Conservation (phyloP, 2,113 vertebrate species). For the Circaetus gallicus region DNA sequence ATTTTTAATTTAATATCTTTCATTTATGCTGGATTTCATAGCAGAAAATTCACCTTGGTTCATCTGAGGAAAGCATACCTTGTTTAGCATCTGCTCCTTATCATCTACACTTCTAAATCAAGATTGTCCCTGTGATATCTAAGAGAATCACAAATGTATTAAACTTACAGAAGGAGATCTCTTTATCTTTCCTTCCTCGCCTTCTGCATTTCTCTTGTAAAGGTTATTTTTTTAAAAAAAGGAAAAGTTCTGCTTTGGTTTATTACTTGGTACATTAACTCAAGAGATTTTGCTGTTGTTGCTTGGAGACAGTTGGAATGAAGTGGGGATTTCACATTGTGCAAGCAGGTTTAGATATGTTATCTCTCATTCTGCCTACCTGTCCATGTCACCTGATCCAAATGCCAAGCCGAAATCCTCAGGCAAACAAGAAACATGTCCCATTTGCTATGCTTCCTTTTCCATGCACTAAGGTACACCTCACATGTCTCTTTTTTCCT, state of each 20-base stretch:
- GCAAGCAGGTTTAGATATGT: neutral
- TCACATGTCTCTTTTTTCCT: neutral
- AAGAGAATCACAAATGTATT: slow-evolving; percentile 10
- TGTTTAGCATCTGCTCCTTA: slow-evolving; percentile 3
- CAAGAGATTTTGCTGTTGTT: slow-evolving; percentile 9
- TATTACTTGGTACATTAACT: slow-evolving; percentile 35
- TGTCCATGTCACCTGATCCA: neutral
- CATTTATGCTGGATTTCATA: neutral
- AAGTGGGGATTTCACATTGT: neutral
- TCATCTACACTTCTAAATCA: neutral
- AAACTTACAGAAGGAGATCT: slow-evolving; percentile 14
- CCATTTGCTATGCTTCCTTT: neutral
- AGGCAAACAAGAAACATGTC: neutral
- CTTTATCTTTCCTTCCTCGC: neutral
- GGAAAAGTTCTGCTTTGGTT: neutral
- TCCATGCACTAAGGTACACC: neutral
- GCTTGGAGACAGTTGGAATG: neutral
- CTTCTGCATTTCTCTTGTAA: neutral
- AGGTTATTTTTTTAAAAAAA: neutral
- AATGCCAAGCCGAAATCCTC: neutral
- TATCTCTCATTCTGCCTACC: neutral
- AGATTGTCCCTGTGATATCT: slow-evolving; percentile 11
- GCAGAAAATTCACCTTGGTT: neutral
- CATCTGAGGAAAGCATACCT: neutral
- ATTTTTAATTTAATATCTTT: neutral